Percentiles rank a stretch among this genome's conserved stretches.
Conservation (phyloP, 2,888 invertebrate genomes). For the Troilus luridus region DNA sequence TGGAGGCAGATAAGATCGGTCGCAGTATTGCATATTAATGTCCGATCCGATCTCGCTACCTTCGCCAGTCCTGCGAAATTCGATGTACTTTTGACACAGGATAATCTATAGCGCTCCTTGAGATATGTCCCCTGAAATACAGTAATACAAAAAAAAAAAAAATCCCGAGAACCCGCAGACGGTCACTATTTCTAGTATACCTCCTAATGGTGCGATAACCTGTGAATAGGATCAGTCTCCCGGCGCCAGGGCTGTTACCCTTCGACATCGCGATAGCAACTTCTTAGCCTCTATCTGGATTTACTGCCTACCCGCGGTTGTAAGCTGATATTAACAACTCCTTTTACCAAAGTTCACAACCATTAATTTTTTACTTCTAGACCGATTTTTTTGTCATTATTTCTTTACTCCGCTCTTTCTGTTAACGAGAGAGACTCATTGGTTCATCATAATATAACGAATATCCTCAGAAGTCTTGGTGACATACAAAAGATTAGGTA, state of each 20-base stretch:
- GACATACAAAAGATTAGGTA: too few relatives aligned
- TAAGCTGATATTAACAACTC: background rate
- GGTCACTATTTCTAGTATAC: conserved; percentile 11
- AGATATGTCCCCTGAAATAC: background rate
- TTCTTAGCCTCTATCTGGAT: background rate
- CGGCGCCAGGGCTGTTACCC: conserved; percentile 37
- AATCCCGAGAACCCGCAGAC: background rate
- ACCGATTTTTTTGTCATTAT: background rate
- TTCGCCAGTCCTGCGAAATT: background rate
- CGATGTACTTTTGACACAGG: background rate
- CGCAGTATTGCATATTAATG: background rate
- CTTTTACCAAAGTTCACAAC: conserved; percentile 20
- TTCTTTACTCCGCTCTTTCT: background rate
- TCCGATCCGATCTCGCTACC: background rate
- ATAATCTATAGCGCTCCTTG: background rate
- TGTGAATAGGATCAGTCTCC: background rate
- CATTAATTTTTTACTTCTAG: background rate
- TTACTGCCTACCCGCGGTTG: background rate
- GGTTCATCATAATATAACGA: background rate
- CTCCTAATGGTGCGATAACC: conserved; percentile 36
- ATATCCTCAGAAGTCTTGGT: too few relatives aligned
- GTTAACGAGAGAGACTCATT: background rate
- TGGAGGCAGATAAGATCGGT: background rate
- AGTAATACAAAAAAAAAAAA: background rate
- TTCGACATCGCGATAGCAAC: background rate